phyloP scores from a whole-genome alignment of 64 coral and sea anemone species.

The Actinia tenebrosa region DNA sequence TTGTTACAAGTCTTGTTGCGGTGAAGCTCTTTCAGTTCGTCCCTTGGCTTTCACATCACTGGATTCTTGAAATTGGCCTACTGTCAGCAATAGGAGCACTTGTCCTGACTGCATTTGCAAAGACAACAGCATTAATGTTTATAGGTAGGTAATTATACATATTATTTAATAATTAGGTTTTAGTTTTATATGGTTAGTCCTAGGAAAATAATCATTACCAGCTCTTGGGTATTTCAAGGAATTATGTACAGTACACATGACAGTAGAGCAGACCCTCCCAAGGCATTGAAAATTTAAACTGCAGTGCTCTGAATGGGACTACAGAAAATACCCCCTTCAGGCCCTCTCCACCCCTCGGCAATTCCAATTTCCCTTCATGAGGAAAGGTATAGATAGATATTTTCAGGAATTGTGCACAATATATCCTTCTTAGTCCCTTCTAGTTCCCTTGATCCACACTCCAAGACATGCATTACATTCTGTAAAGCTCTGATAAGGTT shows the following conservation, averaged over 20 bases:
- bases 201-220: too few relatives aligned
- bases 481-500: too few relatives aligned
- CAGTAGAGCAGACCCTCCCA: too few relatives aligned
- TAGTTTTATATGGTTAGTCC: background rate
- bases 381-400: too few relatives aligned
- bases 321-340: background rate
- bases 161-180: background rate
- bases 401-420: too few relatives aligned
- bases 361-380: background rate
- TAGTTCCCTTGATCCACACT: too few relatives aligned
- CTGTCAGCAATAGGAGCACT: slow-evolving; percentile 16
- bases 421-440: too few relatives aligned
- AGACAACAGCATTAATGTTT: background rate
- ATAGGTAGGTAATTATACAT: slow-evolving; percentile 13
- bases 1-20: slow-evolving; percentile 14
- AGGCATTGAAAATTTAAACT: too few relatives aligned
- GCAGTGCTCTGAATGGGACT: background rate
- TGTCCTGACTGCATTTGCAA: slow-evolving; percentile 21
- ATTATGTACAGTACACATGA: too few relatives aligned
- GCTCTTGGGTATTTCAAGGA: too few relatives aligned
- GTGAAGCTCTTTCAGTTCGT: slow-evolving; percentile 28
- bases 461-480: too few relatives aligned
- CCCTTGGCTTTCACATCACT: slow-evolving; percentile 6
- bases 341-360: background rate
- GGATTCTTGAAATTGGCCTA: slow-evolving; percentile 21